These are phyloP conservation scores for Corythoichthys haematopterus DNA, from an alignment of 2,113 vertebrate species.

Conservation along the genomic window DNA sequence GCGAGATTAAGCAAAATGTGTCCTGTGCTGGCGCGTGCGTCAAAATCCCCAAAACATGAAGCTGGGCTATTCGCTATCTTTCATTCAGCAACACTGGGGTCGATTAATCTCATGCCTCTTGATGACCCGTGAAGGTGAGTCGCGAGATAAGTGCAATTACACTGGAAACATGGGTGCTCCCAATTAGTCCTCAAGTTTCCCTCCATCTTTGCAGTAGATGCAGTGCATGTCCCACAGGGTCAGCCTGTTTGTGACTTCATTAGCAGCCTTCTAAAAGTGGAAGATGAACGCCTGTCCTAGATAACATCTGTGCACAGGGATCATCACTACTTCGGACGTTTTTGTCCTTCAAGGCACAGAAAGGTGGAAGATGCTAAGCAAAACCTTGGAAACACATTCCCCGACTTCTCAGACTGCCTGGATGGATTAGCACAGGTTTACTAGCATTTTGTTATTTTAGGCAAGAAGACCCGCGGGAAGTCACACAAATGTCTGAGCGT, in stretches of 20 bases:
- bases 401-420: not conserved
- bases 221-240: constrained; percentile 60
- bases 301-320: constrained; percentile 51
- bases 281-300: constrained; percentile 60
- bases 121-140: constrained; percentile 80
- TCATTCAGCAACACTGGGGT: constrained; percentile 56
- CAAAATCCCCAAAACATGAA: constrained; percentile 38
- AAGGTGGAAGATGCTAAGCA: constrained; percentile 1
- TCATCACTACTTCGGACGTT: constrained; percentile 43
- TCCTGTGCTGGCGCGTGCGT: constrained; percentile 56
- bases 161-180: constrained; percentile 72
- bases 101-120: constrained; percentile 74
- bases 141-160: constrained; percentile 76
- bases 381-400: constrained; percentile 13
- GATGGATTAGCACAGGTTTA: constrained; percentile 1
- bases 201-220: constrained; percentile 52
- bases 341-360: not conserved
- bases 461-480: not conserved
- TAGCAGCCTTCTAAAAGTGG: constrained; percentile 70
- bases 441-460: constrained; percentile 20
- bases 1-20: constrained; percentile 58
- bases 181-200: constrained; percentile 72
- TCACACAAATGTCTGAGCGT: constrained; percentile 12
- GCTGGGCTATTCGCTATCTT: constrained; percentile 46
- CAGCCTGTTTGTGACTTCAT: constrained; percentile 75